Conservation (phyloP, 2,797 vertebrate genomes). For the Microcaecilia unicolor region DNA sequence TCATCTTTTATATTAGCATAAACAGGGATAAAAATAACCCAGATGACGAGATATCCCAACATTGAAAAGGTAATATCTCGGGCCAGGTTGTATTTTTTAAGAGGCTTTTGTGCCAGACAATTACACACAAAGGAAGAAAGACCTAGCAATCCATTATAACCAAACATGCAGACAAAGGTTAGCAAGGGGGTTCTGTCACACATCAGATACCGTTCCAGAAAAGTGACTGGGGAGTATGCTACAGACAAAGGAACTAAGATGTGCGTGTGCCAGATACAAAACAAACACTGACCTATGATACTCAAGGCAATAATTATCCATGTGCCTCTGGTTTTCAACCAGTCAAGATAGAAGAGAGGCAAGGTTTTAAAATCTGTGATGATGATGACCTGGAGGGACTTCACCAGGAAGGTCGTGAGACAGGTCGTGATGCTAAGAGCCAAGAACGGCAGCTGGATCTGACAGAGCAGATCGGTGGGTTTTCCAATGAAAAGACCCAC, state of each 20-base stretch:
- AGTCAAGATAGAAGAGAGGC: not conserved
- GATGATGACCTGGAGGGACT: conserved; percentile 38
- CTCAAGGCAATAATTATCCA: not conserved
- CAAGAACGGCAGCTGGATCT: conserved; percentile 45
- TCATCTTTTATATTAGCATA: not conserved
- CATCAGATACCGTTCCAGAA: conserved; percentile 2
- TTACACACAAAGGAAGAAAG: conserved; percentile 75
- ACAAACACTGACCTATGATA: not conserved
- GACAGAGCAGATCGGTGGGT: conserved; percentile 52
- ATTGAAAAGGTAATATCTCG: conserved; percentile 72
- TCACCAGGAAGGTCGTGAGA: conserved; percentile 58
- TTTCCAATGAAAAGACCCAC: conserved; percentile 61
- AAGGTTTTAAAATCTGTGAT: conserved; percentile 5
- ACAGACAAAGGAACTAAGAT: not conserved
- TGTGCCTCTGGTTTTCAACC: conserved; percentile 1
- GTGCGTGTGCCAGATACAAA: not conserved
- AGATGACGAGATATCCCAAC: conserved; percentile 60
- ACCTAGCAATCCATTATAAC: conserved; percentile 53
- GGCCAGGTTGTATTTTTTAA: conserved; percentile 64
- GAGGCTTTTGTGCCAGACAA: conserved; percentile 69
- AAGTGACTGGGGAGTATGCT: not conserved
- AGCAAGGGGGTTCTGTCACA: conserved; percentile 51
- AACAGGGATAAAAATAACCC: conserved; percentile 4
- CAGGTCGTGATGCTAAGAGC: conserved; percentile 52
- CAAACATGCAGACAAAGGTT: conserved; percentile 57